These are phyloP conservation scores for Lerema accius DNA, from an alignment of 1,140 invertebrate genomes.

Conservation along the genomic window DNA sequence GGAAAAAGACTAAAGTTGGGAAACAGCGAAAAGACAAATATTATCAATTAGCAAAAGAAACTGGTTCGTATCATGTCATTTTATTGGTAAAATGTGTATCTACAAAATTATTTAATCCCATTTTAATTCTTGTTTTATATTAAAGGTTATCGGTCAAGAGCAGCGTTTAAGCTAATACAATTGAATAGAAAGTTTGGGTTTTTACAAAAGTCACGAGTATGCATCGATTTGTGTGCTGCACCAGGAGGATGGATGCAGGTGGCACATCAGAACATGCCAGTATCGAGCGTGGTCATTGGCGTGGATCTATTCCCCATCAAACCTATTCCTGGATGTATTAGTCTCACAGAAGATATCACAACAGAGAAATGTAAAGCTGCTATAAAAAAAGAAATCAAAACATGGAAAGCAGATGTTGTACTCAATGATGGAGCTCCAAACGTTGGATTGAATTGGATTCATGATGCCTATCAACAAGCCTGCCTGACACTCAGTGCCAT, in stretches of 20 bases:
- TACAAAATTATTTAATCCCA: conserved; percentile 10
- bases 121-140: conserved; percentile 13
- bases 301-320: conserved; percentile 99
- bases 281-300: conserved; percentile 97
- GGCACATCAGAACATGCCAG: conserved; percentile 98
- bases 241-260: conserved; percentile 99
- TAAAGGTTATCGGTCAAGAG: conserved; percentile 96
- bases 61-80: conserved; percentile 85
- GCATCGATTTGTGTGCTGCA: conserved; percentile 99
- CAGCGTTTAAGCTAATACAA: conserved; percentile 99
- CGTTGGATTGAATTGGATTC: conserved; percentile 98
- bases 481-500: conserved; percentile 95
- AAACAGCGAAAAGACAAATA: conserved; percentile 99
- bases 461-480: conserved; percentile 98
- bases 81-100: conserved; percentile 26
- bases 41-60: conserved; percentile 99
- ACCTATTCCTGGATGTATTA: conserved; percentile 94
- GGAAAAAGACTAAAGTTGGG: conserved; percentile 98
- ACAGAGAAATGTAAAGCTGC: conserved; percentile 94
- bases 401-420: conserved; percentile 98
- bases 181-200: conserved; percentile 99
- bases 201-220: conserved; percentile 96
- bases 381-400: conserved; percentile 93
- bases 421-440: conserved; percentile 99
- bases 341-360: conserved; percentile 97